Evolutionary conservation across 2,797 vertebrate species (phyloP).

Genomic region (Gouania willdenowi): DNA sequence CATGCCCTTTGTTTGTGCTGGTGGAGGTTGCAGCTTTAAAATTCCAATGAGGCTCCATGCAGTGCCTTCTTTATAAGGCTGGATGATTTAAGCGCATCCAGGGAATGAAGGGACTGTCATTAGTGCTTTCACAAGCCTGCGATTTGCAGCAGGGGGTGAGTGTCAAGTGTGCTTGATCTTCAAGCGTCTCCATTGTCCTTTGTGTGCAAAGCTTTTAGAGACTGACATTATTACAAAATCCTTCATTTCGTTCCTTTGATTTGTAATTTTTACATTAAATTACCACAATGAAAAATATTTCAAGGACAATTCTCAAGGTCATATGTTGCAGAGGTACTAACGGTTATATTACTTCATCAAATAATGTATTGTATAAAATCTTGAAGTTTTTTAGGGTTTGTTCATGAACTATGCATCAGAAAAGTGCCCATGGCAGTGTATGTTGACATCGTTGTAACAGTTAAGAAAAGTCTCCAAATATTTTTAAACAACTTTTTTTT

Average conservation of each 20-base stretch:
- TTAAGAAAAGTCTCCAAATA: too few species aligned
- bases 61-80: constrained; percentile 40
- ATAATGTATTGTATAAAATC: too few species aligned
- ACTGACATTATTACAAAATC: constrained; percentile 7
- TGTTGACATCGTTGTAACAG: too few species aligned
- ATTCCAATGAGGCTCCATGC: constrained; percentile 54
- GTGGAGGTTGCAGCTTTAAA: constrained; percentile 31
- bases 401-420: too few species aligned
- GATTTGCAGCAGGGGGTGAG: constrained; percentile 8
- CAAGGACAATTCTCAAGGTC: too few species aligned
- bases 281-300: too few species aligned
- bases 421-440: too few species aligned
- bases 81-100: constrained; percentile 52
- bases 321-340: too few species aligned
- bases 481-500: too few species aligned
- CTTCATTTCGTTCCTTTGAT: constrained; percentile 15
- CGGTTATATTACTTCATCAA: too few species aligned
- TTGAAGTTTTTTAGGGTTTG: too few species aligned
- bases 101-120: constrained; percentile 29
- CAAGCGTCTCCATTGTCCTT: constrained; percentile 34
- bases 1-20: constrained; percentile 46
- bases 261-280: constrained; percentile 24
- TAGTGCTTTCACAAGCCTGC: constrained; percentile 6
- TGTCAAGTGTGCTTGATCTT: constrained; percentile 46
- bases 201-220: constrained; percentile 17